phyloP scores from a whole-genome alignment of 1,140 invertebrate genomes.

The Halesus radiatus region DNA sequence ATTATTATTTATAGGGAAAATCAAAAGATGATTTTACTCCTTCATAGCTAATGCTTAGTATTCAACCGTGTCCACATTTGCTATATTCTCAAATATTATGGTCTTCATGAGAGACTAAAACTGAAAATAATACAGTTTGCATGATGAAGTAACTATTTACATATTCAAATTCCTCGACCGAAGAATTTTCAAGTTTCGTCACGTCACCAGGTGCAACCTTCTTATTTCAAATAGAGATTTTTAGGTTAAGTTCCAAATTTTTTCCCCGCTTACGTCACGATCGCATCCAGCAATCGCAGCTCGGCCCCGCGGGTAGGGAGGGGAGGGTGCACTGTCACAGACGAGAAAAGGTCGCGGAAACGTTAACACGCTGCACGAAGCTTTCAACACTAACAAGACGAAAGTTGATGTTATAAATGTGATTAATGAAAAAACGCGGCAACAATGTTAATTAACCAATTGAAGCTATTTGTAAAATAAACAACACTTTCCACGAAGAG shows the following conservation, averaged over 20 bases:
- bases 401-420: too few species aligned
- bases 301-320: background rate
- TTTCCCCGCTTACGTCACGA: constrained; percentile 45
- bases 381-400: background rate
- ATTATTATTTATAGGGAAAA: too few species aligned
- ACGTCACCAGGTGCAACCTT: background rate
- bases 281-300: constrained; percentile 35
- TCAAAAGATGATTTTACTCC: too few species aligned
- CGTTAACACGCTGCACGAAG: constrained; percentile 9
- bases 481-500: too few species aligned
- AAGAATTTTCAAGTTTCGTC: background rate
- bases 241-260: constrained; percentile 43
- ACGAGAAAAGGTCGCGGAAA: constrained; percentile 24
- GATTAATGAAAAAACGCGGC: too few species aligned
- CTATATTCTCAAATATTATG: too few species aligned
- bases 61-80: too few species aligned
- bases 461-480: too few species aligned
- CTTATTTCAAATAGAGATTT: constrained; percentile 28
- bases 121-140: background rate
- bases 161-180: background rate
- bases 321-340: constrained; percentile 22
- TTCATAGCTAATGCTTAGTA: too few species aligned
- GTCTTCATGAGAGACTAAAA: background rate
- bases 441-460: too few species aligned
- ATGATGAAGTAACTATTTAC: background rate